phyloP scores from a whole-genome alignment of 2,888 invertebrate genomes.

The Drosophila barbarae region DNA sequence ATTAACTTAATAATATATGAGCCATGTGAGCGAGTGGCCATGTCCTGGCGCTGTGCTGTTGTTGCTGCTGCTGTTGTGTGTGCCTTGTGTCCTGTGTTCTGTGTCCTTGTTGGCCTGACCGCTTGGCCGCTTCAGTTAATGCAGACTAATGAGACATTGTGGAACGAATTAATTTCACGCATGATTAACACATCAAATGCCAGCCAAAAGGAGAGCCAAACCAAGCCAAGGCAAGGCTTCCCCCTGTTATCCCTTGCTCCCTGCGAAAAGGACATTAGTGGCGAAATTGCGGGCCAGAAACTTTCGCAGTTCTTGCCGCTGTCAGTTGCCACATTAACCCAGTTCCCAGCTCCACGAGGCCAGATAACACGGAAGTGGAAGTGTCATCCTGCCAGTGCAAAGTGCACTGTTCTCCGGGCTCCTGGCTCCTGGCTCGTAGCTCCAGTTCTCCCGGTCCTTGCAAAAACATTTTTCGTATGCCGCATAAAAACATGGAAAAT shows the following conservation, averaged over 20 bases:
- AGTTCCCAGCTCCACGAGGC: slow-evolving; percentile 48
- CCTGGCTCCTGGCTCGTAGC: neutral
- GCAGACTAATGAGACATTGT: slow-evolving; percentile 77
- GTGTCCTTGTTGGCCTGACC: slow-evolving; percentile 47
- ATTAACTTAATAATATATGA: slow-evolving; percentile 75
- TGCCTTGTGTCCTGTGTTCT: slow-evolving; percentile 25
- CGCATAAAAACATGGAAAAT: slow-evolving; percentile 52
- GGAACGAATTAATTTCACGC: slow-evolving; percentile 77
- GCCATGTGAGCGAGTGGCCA: slow-evolving; percentile 45
- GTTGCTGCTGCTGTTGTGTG: slow-evolving; percentile 26
- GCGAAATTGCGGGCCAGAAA: slow-evolving; percentile 23
- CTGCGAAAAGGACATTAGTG: slow-evolving; percentile 29
- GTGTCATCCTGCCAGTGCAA: slow-evolving; percentile 49
- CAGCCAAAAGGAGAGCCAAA: slow-evolving; percentile 23
- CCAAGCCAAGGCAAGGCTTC: neutral
- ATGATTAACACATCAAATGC: slow-evolving; percentile 76
- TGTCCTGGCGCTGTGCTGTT: slow-evolving; percentile 20
- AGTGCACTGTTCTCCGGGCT: neutral
- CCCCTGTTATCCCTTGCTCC: neutral
- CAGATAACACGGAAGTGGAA: slow-evolving; percentile 68
- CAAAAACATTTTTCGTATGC: slow-evolving; percentile 55
- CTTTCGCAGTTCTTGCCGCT: slow-evolving; percentile 35
- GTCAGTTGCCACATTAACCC: slow-evolving; percentile 64
- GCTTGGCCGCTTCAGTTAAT: slow-evolving; percentile 71
- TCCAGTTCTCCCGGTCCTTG: slow-evolving; percentile 4